These are phyloP conservation scores for Plecotus auritus DNA, from an alignment of 2,113 vertebrate species.

Conservation along the genomic window DNA sequence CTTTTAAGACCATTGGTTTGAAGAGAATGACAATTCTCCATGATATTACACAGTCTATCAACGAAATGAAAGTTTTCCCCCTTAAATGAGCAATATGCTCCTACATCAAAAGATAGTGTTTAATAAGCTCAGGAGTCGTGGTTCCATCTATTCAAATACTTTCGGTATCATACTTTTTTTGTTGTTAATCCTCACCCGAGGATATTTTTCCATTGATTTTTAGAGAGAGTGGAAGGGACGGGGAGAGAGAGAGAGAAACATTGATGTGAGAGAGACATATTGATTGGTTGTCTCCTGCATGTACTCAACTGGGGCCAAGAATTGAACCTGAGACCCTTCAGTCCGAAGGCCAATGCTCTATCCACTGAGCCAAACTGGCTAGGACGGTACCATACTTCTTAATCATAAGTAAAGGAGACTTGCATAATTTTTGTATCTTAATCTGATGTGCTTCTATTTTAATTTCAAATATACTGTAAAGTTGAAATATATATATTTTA, in stretches of 20 bases:
- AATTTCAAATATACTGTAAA: slow-evolving; percentile 1
- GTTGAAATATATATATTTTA: neutral
- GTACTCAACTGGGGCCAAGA: too few relatives aligned
- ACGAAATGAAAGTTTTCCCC: neutral
- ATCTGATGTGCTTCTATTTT: neutral
- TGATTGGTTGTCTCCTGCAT: too few relatives aligned
- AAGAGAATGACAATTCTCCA: neutral
- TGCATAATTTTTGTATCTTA: neutral
- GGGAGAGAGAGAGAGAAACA: too few relatives aligned
- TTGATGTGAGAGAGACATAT: too few relatives aligned
- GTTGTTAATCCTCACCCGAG: too few relatives aligned
- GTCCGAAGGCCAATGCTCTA: too few relatives aligned
- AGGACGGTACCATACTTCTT: neutral
- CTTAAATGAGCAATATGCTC: neutral
- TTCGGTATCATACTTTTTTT: neutral
- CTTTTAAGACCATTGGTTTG: neutral
- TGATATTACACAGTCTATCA: neutral
- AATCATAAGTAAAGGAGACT: neutral
- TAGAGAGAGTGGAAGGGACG: too few relatives aligned
- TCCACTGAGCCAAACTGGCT: too few relatives aligned
- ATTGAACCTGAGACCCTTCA: too few relatives aligned
- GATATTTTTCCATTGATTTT: too few relatives aligned
- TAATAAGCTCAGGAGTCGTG: neutral
- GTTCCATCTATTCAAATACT: neutral
- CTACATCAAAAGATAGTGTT: neutral